Conservation (phyloP, 2,888 invertebrate species). For the Caradrina kadenii region DNA sequence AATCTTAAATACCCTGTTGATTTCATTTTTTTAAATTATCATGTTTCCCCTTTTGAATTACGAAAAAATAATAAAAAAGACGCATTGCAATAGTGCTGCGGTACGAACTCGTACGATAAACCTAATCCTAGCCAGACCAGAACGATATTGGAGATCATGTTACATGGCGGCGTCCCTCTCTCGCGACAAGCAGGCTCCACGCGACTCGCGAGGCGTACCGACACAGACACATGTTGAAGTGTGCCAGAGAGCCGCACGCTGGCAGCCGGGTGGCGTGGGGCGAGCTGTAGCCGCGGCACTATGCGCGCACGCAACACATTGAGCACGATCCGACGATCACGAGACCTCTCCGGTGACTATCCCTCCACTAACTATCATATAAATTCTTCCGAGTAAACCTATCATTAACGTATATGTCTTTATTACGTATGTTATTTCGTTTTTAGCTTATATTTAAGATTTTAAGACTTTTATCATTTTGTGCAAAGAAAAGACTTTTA, state of each 20-base stretch:
- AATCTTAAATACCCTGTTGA: constrained; percentile 91
- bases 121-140: constrained; percentile 64
- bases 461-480: constrained; percentile 73
- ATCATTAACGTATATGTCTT: constrained; percentile 90
- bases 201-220: too few species aligned
- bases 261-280: constrained; percentile 17
- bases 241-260: too few species aligned
- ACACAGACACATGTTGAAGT: too few species aligned
- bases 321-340: constrained; percentile 63
- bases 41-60: constrained; percentile 77
- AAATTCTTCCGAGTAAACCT: constrained; percentile 88
- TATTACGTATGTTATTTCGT: constrained; percentile 89
- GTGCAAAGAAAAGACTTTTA: constrained; percentile 84
- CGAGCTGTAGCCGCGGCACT: constrained; percentile 55
- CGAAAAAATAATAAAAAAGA: constrained; percentile 69
- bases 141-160: constrained; percentile 67
- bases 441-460: constrained; percentile 83
- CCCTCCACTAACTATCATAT: constrained; percentile 75
- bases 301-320: constrained; percentile 56
- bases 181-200: too few species aligned
- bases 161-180: constrained; percentile 44
- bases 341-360: constrained; percentile 59
- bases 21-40: constrained; percentile 82
- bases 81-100: constrained; percentile 65
- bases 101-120: constrained; percentile 58